phyloP scores from a whole-genome alignment of 2,888 invertebrate genomes.

The Chaetogeoica ovagalla region DNA sequence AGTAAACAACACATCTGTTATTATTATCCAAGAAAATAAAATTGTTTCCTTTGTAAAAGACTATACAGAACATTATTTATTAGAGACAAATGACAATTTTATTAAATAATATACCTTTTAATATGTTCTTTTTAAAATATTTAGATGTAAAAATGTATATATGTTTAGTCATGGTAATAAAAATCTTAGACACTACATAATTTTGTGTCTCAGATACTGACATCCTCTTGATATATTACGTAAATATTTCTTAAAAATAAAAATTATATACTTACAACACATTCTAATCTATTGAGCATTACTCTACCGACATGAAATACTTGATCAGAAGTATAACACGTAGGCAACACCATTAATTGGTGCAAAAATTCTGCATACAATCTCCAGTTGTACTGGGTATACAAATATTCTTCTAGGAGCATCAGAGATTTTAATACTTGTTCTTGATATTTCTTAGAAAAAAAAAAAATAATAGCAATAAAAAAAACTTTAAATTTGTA shows the following conservation, averaged over 20 bases:
- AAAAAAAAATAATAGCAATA: neutral
- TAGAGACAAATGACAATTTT: too few relatives aligned
- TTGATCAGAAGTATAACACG: slow-evolving; percentile 41
- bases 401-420: slow-evolving; percentile 45
- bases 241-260: too few relatives aligned
- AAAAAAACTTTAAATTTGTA: neutral
- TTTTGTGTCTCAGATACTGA: neutral
- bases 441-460: slow-evolving; percentile 47
- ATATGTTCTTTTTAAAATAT: too few relatives aligned
- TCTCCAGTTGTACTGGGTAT: slow-evolving; percentile 40
- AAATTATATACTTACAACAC: slow-evolving; percentile 31
- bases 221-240: neutral
- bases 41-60: too few relatives aligned
- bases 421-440: slow-evolving; percentile 47
- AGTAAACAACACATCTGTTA: too few relatives aligned
- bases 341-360: slow-evolving; percentile 44
- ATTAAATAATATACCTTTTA: too few relatives aligned
- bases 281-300: slow-evolving; percentile 38
- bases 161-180: too few relatives aligned
- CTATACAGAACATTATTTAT: too few relatives aligned
- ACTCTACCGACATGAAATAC: slow-evolving; percentile 35
- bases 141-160: too few relatives aligned
- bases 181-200: too few relatives aligned
- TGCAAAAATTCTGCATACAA: slow-evolving; percentile 46
- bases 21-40: too few relatives aligned